A percentile compares a stretch with the other conserved stretches of the same genome.
These are phyloP conservation scores for Corythaeola cristata DNA, from an alignment of 2,113 vertebrate genomes.

Conservation along the genomic window DNA sequence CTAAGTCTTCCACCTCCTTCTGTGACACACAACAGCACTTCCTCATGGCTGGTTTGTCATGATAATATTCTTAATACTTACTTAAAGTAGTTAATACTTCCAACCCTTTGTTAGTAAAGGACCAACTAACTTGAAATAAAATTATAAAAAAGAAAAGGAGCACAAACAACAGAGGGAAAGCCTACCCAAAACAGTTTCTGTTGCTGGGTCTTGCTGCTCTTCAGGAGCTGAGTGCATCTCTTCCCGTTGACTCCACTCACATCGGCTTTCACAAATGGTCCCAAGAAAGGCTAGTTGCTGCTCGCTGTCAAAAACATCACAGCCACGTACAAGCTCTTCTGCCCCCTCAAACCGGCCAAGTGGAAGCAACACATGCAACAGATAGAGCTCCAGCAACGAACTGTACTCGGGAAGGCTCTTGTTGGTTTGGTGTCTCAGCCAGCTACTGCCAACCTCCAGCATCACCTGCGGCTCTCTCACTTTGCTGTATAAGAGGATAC, in stretches of 20 bases:
- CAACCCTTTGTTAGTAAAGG: not conserved
- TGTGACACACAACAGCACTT: not conserved
- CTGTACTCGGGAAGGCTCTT: slow-evolving; percentile 63
- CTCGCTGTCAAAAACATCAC: slow-evolving; percentile 61
- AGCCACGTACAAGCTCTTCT: slow-evolving; percentile 73
- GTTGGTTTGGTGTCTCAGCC: slow-evolving; percentile 80
- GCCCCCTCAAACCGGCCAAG: slow-evolving; percentile 79
- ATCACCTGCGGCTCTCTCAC: slow-evolving; percentile 82
- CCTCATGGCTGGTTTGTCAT: not conserved
- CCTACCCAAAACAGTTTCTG: slow-evolving; percentile 62
- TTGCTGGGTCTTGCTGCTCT: not conserved
- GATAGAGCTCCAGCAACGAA: slow-evolving; percentile 82
- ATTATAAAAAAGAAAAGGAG: not conserved
- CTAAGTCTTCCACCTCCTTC: not conserved
- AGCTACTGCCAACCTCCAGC: slow-evolving; percentile 77
- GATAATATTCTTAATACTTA: not conserved
- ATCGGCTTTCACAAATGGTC: slow-evolving; percentile 67
- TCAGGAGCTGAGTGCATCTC: not conserved
- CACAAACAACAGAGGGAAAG: not conserved
- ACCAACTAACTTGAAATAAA: not conserved
- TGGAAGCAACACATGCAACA: slow-evolving; percentile 82
- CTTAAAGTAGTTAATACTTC: not conserved
- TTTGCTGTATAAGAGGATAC: slow-evolving; percentile 88
- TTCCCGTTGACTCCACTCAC: not conserved
- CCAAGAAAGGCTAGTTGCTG: slow-evolving; percentile 66